Evolutionary conservation across 1,140 invertebrate genomes (phyloP).

Genomic region (Ceratoteleas bidentatus): DNA sequence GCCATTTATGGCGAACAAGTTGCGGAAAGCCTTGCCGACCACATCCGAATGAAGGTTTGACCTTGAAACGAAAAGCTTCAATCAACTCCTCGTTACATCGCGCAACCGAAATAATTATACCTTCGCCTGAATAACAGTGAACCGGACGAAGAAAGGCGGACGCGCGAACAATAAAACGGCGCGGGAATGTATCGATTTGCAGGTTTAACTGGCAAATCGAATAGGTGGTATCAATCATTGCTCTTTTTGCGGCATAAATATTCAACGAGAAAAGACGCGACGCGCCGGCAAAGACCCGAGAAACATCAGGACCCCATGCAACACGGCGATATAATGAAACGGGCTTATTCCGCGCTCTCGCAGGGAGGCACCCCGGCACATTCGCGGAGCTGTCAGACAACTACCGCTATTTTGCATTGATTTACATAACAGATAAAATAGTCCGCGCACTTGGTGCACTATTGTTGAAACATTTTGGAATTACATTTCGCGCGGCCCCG

Average conservation of each 20-base stretch:
- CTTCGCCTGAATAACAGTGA: too few relatives aligned
- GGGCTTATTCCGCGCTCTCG: slow-evolving; percentile 48
- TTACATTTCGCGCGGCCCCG: slow-evolving; percentile 71
- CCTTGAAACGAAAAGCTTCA: too few relatives aligned
- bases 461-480: slow-evolving; percentile 77
- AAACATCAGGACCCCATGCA: slow-evolving; percentile 49
- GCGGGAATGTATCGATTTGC: slow-evolving; percentile 31
- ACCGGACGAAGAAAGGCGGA: too few relatives aligned
- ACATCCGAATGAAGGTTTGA: too few relatives aligned
- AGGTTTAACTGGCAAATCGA: slow-evolving; percentile 33
- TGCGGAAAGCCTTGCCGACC: too few relatives aligned
- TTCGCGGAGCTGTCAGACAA: slow-evolving; percentile 52
- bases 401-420: slow-evolving; percentile 78
- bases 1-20: too few relatives aligned
- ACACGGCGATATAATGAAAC: slow-evolving; percentile 59
- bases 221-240: slow-evolving; percentile 49
- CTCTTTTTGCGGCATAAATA: slow-evolving; percentile 52
- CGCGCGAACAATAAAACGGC: too few relatives aligned
- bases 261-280: slow-evolving; percentile 59
- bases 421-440: slow-evolving; percentile 80
- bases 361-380: slow-evolving; percentile 32
- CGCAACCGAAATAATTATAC: too few relatives aligned
- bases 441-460: slow-evolving; percentile 54
- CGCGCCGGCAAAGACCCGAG: slow-evolving; percentile 33
- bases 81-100: too few relatives aligned